Percentiles rank a stretch among this genome's conserved stretches.
These are phyloP conservation scores for Lampris megalopsis DNA, from an alignment of 2,113 vertebrate species.

Conservation along the genomic window DNA sequence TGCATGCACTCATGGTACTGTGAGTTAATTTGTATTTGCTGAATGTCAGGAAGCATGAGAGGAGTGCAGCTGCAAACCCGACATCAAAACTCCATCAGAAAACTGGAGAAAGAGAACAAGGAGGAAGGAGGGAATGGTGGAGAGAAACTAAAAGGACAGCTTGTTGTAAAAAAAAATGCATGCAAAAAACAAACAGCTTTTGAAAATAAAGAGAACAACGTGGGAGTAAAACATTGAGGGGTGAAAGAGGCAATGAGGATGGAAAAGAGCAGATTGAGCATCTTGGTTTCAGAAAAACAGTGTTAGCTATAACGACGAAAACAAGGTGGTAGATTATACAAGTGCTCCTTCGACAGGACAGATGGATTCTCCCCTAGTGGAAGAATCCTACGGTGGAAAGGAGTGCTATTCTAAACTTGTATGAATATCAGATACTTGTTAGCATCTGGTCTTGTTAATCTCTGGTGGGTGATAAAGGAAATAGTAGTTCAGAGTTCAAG, in stretches of 20 bases:
- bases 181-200: conserved; percentile 24
- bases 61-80: conserved; percentile 33
- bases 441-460: no score
- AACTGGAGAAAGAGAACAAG: conserved; percentile 10
- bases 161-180: neutral
- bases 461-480: no score
- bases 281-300: neutral
- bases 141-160: conserved; percentile 45
- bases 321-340: conserved; percentile 8
- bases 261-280: conserved; percentile 22
- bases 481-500: no score
- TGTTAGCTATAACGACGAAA: conserved; percentile 35
- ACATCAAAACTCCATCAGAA: conserved; percentile 9
- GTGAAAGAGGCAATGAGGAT: conserved; percentile 30
- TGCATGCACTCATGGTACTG: conserved; percentile 33
- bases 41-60: conserved; percentile 39
- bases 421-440: no score
- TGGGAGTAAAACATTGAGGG: conserved; percentile 14
- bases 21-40: conserved; percentile 52
- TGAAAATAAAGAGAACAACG: conserved; percentile 35
- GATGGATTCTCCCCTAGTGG: neutral
- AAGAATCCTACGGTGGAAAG: neutral
- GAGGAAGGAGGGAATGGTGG: conserved; percentile 34
- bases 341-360: conserved; percentile 7
- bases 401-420: no score